phyloP scores from a whole-genome alignment of 1,140 invertebrate genomes.

The Saccostrea cuccullata region DNA sequence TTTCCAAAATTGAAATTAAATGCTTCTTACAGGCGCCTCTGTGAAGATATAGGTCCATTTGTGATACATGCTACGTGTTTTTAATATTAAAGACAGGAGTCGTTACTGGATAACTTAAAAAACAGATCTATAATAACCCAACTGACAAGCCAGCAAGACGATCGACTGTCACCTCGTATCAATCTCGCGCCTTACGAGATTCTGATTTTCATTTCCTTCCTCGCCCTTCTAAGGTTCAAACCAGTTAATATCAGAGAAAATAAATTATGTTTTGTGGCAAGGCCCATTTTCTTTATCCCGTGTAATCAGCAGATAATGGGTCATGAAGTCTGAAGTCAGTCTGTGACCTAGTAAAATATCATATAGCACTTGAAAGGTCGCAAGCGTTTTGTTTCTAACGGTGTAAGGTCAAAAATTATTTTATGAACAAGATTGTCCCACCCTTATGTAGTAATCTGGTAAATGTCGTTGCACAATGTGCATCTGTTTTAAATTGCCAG shows the following conservation, averaged over 20 bases:
- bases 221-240: constrained; percentile 12
- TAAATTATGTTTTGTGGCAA: constrained; percentile 8
- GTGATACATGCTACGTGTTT: too few species aligned
- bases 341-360: neutral
- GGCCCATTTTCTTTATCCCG: neutral
- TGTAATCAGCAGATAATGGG: neutral
- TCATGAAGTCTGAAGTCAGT: neutral
- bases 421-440: neutral
- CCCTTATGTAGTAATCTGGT: neutral
- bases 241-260: constrained; percentile 13
- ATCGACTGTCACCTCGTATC: constrained; percentile 26
- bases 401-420: neutral
- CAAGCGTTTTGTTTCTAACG: neutral
- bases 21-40: too few species aligned
- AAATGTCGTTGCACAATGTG: neutral
- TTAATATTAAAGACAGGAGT: too few species aligned
- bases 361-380: neutral
- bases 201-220: constrained; percentile 6
- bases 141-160: constrained; percentile 2
- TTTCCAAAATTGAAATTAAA: too few species aligned
- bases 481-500: neutral
- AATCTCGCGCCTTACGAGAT: neutral
- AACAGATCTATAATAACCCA: neutral
- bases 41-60: too few species aligned
- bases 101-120: neutral